Evolutionary conservation across 2,797 vertebrate species (phyloP).

Genomic region (Cuculus canorus): DNA sequence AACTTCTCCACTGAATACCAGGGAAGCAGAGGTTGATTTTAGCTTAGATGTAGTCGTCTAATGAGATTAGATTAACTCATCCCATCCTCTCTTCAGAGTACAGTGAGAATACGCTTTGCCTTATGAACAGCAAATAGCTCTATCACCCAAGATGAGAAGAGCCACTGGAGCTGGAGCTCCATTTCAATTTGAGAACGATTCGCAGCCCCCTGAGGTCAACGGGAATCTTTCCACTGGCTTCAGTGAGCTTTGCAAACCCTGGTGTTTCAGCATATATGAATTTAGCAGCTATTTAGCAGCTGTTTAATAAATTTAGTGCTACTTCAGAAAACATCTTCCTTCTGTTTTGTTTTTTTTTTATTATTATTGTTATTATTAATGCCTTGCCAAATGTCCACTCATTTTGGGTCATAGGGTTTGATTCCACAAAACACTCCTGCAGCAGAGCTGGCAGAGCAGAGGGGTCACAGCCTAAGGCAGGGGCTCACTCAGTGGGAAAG

Average conservation of each 20-base stretch:
- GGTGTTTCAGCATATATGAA: background rate
- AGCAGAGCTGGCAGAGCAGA: background rate
- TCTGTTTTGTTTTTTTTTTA: too few species aligned
- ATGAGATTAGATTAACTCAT: background rate
- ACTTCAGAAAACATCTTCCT: background rate
- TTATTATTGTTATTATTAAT: background rate
- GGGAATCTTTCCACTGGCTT: too few species aligned
- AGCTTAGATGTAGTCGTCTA: background rate
- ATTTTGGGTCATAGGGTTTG: too few species aligned
- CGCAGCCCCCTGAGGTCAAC: background rate
- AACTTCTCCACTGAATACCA: background rate
- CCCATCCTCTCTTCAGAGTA: background rate
- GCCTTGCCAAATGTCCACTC: background rate
- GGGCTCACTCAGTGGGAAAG: background rate
- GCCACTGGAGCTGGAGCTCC: background rate
- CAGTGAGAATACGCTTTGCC: background rate
- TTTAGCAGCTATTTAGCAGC: too few species aligned
- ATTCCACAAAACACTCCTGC: too few species aligned
- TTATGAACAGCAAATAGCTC: background rate
- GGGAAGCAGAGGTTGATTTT: background rate
- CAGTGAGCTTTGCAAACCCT: background rate
- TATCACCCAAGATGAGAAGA: background rate
- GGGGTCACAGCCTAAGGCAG: background rate
- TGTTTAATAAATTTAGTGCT: too few species aligned
- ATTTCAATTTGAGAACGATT: background rate